Conservation (phyloP, 2,888 invertebrate species). For the Rhynchonema sp. region DNA sequence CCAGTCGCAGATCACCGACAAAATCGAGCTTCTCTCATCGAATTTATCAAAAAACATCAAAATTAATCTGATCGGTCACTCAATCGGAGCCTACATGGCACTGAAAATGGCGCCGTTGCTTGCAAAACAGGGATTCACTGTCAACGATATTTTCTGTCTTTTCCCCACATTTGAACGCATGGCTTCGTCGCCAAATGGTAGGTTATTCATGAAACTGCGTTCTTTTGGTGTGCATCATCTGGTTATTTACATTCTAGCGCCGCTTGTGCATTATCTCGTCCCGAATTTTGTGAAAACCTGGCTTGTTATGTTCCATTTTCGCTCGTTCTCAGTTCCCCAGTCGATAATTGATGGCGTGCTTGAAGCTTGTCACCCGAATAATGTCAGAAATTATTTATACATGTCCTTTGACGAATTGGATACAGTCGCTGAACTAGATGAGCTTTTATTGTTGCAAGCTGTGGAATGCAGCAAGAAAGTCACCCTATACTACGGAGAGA, state of each 20-base stretch:
- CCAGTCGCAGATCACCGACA: no score
- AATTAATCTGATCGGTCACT: background rate
- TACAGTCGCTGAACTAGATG: background rate
- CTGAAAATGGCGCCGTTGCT: background rate
- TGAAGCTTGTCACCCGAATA: background rate
- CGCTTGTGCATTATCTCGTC: background rate
- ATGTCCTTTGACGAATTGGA: background rate
- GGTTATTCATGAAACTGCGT: background rate
- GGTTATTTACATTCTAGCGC: background rate
- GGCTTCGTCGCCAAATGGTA: background rate
- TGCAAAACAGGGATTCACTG: background rate
- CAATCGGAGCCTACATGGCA: background rate
- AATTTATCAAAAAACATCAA: no score
- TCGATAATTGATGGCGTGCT: background rate
- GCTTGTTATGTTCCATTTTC: background rate
- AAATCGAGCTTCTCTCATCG: no score
- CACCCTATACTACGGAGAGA: background rate
- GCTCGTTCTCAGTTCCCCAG: background rate
- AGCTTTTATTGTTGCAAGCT: background rate
- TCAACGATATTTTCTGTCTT: background rate
- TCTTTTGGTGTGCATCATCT: background rate
- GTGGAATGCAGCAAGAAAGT: no score
- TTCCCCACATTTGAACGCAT: background rate
- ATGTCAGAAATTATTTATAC: background rate
- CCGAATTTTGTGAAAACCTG: background rate